These are phyloP conservation scores for Zygogramma bicolorata DNA, from an alignment of 2,888 invertebrate genomes.

Conservation along the genomic window DNA sequence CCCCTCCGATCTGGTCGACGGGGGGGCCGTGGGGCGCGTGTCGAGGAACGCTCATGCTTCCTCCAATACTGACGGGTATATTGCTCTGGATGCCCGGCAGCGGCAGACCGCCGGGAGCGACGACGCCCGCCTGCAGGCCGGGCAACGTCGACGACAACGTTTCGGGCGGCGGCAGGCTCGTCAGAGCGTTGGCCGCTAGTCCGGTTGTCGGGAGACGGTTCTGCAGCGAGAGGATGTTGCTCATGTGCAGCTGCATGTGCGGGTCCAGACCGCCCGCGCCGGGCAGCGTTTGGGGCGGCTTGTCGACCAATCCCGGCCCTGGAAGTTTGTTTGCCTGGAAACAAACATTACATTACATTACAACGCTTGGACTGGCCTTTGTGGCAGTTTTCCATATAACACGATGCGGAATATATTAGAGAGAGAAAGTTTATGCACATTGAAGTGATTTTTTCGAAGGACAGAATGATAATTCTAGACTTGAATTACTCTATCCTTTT, in stretches of 20 bases:
- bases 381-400: no score
- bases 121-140: constrained; percentile 38
- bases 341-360: no score
- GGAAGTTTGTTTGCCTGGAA: constrained; percentile 62
- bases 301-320: constrained; percentile 57
- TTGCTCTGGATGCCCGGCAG: constrained; percentile 44
- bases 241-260: constrained; percentile 68
- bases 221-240: constrained; percentile 65
- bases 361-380: no score
- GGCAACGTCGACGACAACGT: constrained; percentile 49
- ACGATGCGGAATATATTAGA: no score
- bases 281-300: constrained; percentile 56
- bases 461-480: no score
- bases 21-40: constrained; percentile 51
- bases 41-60: constrained; percentile 49
- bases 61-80: constrained; percentile 46
- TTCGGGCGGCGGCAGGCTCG: constrained; percentile 47
- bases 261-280: constrained; percentile 66
- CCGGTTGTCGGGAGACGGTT: constrained; percentile 56
- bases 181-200: constrained; percentile 49
- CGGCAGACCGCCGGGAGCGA: constrained; percentile 34
- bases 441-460: no score
- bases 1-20: constrained; percentile 52
- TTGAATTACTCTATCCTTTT: no score
- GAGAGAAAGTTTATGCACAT: no score